Conservation (phyloP, 2,888 invertebrate genomes). For the Carcina quercana region DNA sequence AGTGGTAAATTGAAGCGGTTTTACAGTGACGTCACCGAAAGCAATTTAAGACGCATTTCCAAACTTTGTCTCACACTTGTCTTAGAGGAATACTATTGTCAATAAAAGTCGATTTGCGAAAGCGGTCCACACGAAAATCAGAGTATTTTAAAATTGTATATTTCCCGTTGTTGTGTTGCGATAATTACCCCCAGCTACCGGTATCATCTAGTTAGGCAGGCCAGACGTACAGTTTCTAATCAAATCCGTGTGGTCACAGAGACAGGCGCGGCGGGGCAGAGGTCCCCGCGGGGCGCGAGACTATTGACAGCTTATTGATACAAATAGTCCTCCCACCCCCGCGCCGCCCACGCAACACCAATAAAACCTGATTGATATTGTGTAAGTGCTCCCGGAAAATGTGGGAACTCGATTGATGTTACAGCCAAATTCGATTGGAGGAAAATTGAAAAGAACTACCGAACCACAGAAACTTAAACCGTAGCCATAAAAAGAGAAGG, state of each 20-base stretch:
- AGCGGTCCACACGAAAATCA: too few species aligned
- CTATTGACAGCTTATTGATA: constrained; percentile 76
- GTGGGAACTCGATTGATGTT: constrained; percentile 75
- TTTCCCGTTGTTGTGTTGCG: constrained; percentile 1
- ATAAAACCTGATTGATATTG: constrained; percentile 76
- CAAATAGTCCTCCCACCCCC: constrained; percentile 63
- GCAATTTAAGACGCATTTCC: too few species aligned
- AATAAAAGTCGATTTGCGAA: too few species aligned
- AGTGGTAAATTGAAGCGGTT: too few species aligned
- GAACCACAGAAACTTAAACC: constrained; percentile 29
- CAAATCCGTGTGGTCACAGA: constrained; percentile 62
- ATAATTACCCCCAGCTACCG: too few species aligned
- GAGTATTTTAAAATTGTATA: too few species aligned
- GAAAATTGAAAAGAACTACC: constrained; percentile 67
- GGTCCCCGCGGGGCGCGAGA: constrained; percentile 57
- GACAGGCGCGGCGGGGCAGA: constrained; percentile 51
- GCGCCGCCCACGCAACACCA: constrained; percentile 62
- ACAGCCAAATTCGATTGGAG: constrained; percentile 71
- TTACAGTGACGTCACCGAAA: too few species aligned
- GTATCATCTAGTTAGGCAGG: too few species aligned
- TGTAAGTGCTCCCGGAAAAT: constrained; percentile 73
- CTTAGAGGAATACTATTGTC: too few species aligned
- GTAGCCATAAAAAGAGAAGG: constrained; percentile 28
- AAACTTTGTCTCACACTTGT: too few species aligned
- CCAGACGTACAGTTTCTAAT: constrained; percentile 53